Evolutionary conservation across 2,797 vertebrate species (phyloP), one percentile per base, ranked within the genome.

Genomic region (Rhinoraja longicauda): DNA sequence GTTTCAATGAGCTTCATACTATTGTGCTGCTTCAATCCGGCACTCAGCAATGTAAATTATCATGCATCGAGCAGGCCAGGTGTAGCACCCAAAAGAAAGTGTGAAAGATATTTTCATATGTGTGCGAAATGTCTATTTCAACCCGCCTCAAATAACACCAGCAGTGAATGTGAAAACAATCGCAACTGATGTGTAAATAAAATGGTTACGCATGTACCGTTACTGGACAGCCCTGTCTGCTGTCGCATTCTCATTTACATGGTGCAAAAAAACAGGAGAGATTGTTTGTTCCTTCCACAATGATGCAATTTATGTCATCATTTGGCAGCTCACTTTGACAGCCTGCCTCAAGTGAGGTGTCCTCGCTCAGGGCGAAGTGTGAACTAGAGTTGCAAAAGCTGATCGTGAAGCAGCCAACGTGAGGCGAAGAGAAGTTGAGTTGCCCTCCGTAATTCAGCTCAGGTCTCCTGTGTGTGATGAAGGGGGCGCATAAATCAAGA

Each of bases 121-220:
- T 64, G n/a, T 67, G 62, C n/a, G 13, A 67, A 17, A 88, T 67
- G 62, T 88, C 84, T 88, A 88, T 88, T 88, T 88, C 17, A 8
- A 67, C 62, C 36, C 15, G 59, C 64, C 84, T 88, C n/a, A 88
- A 67, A 36, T n/a, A 36, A 67, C 84, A 67, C 59, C 19, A 88
- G 84, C 19, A 67, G 62, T 36, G 62, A 36, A 17, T 64, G 84
- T 67, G 84, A 88, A 88, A 88, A 64, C n/a, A 67, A 88, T 32
- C 88, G 62, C 59, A 67, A 88, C n/a, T 67, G 62, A 88, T 67
- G 84, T 88, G 84, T 88, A 62, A 88, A 15, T n/a, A 88, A 88
- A 45, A 67, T 88, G 62, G 84, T 64, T 88, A 17, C 84, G 19
- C 67, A 67, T 67, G 84, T 36, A 67, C 84, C 88, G 84, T 88